phyloP scores from a whole-genome alignment of 2,888 invertebrate species.

The Carcina quercana region DNA sequence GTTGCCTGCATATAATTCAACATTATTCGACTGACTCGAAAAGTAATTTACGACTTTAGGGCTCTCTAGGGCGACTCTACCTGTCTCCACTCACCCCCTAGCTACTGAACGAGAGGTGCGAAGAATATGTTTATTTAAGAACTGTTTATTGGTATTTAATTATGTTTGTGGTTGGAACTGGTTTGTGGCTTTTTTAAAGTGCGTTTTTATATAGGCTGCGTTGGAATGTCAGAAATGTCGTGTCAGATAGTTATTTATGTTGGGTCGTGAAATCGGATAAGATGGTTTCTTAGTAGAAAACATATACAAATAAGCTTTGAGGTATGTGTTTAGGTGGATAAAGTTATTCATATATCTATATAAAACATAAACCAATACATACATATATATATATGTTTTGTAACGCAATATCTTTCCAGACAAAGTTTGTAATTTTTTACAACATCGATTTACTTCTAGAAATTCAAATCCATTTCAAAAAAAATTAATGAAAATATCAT shows the following conservation, averaged over 20 bases:
- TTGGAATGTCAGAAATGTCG: conserved; percentile 29
- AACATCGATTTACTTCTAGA: too few species aligned
- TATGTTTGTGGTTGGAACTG: conserved; percentile 29
- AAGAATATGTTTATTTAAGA: conserved; percentile 47
- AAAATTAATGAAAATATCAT: too few species aligned
- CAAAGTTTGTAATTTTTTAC: too few species aligned
- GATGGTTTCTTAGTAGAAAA: conserved; percentile 4
- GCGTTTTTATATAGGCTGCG: conserved; percentile 19
- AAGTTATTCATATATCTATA: too few species aligned
- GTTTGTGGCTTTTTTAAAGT: conserved; percentile 10
- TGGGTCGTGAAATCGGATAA: conserved; percentile 10
- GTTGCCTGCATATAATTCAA: conserved; percentile 52
- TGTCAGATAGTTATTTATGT: conserved; percentile 1
- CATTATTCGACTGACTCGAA: conserved; percentile 33
- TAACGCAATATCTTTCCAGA: too few species aligned
- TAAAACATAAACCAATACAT: too few species aligned
- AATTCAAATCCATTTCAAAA: too few species aligned
- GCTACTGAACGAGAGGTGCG: conserved; percentile 26
- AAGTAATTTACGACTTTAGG: conserved; percentile 63
- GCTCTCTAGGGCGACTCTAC: conserved; percentile 43
- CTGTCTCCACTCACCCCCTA: conserved; percentile 28
- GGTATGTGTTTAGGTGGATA: too few species aligned
- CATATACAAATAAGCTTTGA: too few species aligned
- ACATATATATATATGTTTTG: too few species aligned
- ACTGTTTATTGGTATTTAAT: conserved; percentile 64